Conservation (phyloP, 2,888 invertebrate genomes). For the Carterocephalus palaemon region DNA sequence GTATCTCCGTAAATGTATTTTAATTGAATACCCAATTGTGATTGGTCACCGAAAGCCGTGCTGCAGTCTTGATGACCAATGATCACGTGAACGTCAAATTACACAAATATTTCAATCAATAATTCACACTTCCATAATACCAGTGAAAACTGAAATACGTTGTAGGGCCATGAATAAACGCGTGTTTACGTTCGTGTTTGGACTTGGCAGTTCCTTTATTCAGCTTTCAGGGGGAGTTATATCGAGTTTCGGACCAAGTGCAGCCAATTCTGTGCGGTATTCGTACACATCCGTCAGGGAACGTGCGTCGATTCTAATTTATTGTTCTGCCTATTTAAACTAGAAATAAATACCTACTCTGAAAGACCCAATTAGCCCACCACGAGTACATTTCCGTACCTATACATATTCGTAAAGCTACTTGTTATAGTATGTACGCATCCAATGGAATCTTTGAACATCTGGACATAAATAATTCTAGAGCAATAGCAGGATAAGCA, state of each 20-base stretch:
- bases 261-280: slow-evolving; percentile 55
- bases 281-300: slow-evolving; percentile 67
- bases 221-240: slow-evolving; percentile 56
- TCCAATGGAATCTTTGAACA: too few relatives aligned
- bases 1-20: too few relatives aligned
- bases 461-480: slow-evolving; percentile 5
- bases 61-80: too few relatives aligned
- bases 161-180: slow-evolving; percentile 6
- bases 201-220: slow-evolving; percentile 57
- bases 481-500: slow-evolving; percentile 7
- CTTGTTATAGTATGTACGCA: too few relatives aligned
- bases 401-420: too few relatives aligned
- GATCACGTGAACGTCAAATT: too few relatives aligned
- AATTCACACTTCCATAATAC: too few relatives aligned
- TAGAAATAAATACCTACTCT: slow-evolving; percentile 1
- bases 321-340: slow-evolving; percentile 35
- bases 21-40: too few relatives aligned
- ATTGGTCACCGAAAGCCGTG: too few relatives aligned
- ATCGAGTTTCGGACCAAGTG: slow-evolving; percentile 57
- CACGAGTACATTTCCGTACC: too few relatives aligned
- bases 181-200: slow-evolving; percentile 42
- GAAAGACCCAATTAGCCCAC: too few relatives aligned
- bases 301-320: slow-evolving; percentile 59
- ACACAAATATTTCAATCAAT: too few relatives aligned
- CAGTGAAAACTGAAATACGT: slow-evolving; percentile 11